Conservation (phyloP, 1,140 invertebrate species). For the Hylaeus volcanicus region DNA sequence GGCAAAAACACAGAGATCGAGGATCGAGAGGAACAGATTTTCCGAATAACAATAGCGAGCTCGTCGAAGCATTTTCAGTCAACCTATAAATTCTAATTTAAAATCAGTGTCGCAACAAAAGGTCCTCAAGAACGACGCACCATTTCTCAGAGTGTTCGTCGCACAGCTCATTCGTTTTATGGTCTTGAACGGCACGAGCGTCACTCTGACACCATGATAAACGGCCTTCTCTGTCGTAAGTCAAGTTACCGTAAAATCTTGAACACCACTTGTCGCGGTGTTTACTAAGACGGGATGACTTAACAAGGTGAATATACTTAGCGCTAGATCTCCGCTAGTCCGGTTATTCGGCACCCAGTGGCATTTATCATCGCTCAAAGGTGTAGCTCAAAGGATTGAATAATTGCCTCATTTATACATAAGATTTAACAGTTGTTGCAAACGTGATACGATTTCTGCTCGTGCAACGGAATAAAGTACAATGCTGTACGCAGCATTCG, state of each 20-base stretch:
- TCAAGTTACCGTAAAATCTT: constrained; percentile 65
- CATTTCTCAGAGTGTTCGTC: constrained; percentile 64
- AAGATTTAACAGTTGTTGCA: constrained; percentile 20
- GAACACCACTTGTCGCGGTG: constrained; percentile 53
- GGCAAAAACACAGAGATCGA: too few species aligned
- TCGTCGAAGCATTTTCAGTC: constrained; percentile 53
- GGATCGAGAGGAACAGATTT: not conserved
- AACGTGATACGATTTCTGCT: not conserved
- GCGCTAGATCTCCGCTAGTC: constrained; percentile 51
- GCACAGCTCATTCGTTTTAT: constrained; percentile 69
- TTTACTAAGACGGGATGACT: constrained; percentile 58
- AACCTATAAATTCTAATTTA: constrained; percentile 68
- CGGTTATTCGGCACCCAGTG: constrained; percentile 30
- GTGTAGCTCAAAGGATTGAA: constrained; percentile 24
- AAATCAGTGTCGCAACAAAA: constrained; percentile 67
- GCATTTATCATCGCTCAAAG: constrained; percentile 43
- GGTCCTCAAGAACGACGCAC: constrained; percentile 55
- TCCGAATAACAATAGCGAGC: constrained; percentile 34
- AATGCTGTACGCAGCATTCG: not conserved
- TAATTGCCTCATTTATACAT: constrained; percentile 22
- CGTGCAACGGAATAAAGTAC: not conserved
- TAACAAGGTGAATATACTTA: constrained; percentile 56
- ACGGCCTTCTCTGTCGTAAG: constrained; percentile 66
- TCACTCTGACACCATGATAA: constrained; percentile 65
- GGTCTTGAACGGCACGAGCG: constrained; percentile 57